phyloP scores from a whole-genome alignment of 1,140 invertebrate genomes.

The Drosophila quadrilineata region DNA sequence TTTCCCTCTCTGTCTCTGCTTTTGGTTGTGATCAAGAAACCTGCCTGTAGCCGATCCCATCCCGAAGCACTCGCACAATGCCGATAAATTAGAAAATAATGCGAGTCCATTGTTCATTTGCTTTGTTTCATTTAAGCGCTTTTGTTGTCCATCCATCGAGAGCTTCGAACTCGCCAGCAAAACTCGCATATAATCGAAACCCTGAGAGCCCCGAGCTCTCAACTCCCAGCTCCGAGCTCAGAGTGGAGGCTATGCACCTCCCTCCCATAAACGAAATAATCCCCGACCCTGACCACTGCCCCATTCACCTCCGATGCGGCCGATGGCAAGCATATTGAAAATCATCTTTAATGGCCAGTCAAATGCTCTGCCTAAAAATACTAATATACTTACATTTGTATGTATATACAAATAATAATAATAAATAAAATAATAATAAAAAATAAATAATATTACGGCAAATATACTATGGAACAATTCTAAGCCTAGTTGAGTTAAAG shows the following conservation, averaged over 20 bases:
- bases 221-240: background rate
- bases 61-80: conserved; percentile 50
- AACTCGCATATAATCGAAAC: no score
- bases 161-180: conserved; percentile 17
- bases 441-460: no score
- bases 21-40: conserved; percentile 8
- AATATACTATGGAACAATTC: no score
- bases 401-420: no score
- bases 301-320: conserved; percentile 15
- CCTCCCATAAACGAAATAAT: background rate
- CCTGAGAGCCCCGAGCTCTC: background rate
- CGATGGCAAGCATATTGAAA: conserved; percentile 25
- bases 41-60: conserved; percentile 24
- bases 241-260: conserved; percentile 9
- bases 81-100: conserved; percentile 80
- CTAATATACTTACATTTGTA: no score
- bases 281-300: conserved; percentile 4
- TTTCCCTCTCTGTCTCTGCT: no score
- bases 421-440: no score
- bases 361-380: no score
- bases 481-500: no score
- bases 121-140: conserved; percentile 80
- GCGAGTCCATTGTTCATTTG: conserved; percentile 71
- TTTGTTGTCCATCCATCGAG: conserved; percentile 56
- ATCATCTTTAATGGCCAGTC: background rate